Evolutionary conservation across 2,888 invertebrate species (phyloP).

Genomic region (Mylabris sibirica): DNA sequence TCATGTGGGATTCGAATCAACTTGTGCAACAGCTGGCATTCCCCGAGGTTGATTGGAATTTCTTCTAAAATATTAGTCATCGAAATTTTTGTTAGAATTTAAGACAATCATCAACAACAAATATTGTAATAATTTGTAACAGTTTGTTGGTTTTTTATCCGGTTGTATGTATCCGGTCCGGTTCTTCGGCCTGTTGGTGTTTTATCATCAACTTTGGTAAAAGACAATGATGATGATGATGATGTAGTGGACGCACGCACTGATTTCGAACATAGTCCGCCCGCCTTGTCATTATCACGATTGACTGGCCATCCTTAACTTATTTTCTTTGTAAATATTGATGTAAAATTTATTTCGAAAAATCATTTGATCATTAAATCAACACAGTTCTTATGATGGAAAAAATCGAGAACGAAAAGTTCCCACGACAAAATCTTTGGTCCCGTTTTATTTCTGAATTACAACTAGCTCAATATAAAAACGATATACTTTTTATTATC

Average conservation of each 20-base stretch:
- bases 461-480: neutral
- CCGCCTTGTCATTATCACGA: conserved; percentile 40
- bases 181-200: conserved; percentile 38
- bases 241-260: conserved; percentile 19
- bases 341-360: neutral
- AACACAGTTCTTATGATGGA: neutral
- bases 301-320: conserved; percentile 38
- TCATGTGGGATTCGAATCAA: conserved; percentile 23
- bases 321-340: conserved; percentile 24
- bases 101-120: neutral
- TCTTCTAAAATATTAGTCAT: neutral
- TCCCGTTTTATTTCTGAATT: neutral
- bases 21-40: conserved; percentile 30
- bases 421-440: neutral
- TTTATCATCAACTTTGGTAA: neutral
- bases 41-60: conserved; percentile 20
- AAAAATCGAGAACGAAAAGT: neutral
- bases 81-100: neutral
- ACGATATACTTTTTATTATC: neutral
- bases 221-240: neutral
- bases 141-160: conserved; percentile 20
- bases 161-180: conserved; percentile 34
- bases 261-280: conserved; percentile 22
- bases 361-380: neutral
- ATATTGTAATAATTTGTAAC: neutral